Conservation (phyloP, 2,797 vertebrate species). For the Vespertilio murinus region DNA sequence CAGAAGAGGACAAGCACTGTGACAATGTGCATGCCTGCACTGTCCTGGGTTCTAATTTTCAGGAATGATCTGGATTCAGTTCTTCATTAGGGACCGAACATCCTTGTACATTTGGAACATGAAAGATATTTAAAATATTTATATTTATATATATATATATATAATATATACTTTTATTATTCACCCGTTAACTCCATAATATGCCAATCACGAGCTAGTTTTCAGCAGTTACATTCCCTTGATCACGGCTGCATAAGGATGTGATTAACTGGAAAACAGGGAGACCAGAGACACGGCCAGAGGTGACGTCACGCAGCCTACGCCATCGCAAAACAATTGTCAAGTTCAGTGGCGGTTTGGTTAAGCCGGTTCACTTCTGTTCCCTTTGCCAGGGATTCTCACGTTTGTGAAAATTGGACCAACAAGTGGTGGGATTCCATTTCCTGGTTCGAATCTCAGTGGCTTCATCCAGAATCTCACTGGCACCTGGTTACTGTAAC, state of each 20-base stretch:
- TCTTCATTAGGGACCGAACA: constrained; percentile 66
- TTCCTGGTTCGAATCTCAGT: constrained; percentile 80
- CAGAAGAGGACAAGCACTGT: not conserved
- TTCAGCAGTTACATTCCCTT: constrained; percentile 87
- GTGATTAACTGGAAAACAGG: constrained; percentile 78
- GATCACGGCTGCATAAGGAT: constrained; percentile 81
- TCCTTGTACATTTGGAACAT: constrained; percentile 80
- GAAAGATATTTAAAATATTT: constrained; percentile 86
- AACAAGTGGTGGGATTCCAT: constrained; percentile 80
- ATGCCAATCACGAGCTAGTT: constrained; percentile 86
- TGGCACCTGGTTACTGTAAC: constrained; percentile 91
- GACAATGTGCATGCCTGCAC: not conserved
- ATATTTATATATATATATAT: constrained; percentile 73
- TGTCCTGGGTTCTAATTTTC: constrained; percentile 43
- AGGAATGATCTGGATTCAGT: constrained; percentile 63
- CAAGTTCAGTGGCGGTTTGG: constrained; percentile 64
- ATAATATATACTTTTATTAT: constrained; percentile 89
- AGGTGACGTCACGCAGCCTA: constrained; percentile 59
- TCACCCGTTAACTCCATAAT: constrained; percentile 89
- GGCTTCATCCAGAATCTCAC: constrained; percentile 75
- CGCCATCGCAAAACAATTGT: constrained; percentile 30
- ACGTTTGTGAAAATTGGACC: constrained; percentile 75
- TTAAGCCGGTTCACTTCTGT: constrained; percentile 50
- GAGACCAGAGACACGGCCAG: constrained; percentile 69
- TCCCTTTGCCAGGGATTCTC: constrained; percentile 58